Base-by-base conservation (phyloP, 1,140 invertebrate species). In the Pristionchus pacificus region DNA sequence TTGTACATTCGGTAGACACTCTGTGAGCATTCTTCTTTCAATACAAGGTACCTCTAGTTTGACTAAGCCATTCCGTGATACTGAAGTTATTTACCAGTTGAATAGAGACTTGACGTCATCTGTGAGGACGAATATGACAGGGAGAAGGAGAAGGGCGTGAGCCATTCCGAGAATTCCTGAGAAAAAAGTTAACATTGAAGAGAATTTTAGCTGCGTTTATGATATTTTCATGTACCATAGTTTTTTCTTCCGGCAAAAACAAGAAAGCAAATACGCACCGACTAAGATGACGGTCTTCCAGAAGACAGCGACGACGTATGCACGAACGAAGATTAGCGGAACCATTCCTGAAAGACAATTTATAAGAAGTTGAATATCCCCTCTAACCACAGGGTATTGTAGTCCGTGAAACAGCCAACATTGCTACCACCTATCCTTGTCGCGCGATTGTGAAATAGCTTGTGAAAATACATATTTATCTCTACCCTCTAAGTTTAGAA, bases 221-320 rank as follows among this genome's bases (percentile, higher is more conserved):
- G n/a, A n/a, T n/a, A n/a, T n/a, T n/a, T n/a, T n/a, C n/a, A n/a
- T n/a, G n/a, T n/a, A n/a, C n/a, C n/a, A n/a, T n/a, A n/a, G n/a
- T n/a, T n/a, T n/a, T n/a, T n/a, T n/a, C n/a, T n/a, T n/a, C n/a
- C n/a, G n/a, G n/a, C n/a, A n/a, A n/a, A n/a, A n/a, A n/a, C n/a
- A n/a, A n/a, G n/a, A n/a, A n/a, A n/a, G n/a, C n/a, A n/a, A n/a
- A n/a, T n/a, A n/a, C n/a, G n/a, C n/a, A n/a, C n/a, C 77, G 29
- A 81, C 79, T 14, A 81, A 65, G 33, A 80, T 74, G 13, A 81
- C 80, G 0, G 80, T 82, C 58, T 81, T 81, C 80, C 80, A 81
- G 63, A 81, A 81, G 1, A 81, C 80, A 15, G 78, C 80, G 2
- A 81, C 79, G 1, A 81, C 79, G 64, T 81, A 81, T 13, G 79